Evolutionary conservation across 2,797 vertebrate species (phyloP).

Genomic region (Xiphophorus birchmanni): DNA sequence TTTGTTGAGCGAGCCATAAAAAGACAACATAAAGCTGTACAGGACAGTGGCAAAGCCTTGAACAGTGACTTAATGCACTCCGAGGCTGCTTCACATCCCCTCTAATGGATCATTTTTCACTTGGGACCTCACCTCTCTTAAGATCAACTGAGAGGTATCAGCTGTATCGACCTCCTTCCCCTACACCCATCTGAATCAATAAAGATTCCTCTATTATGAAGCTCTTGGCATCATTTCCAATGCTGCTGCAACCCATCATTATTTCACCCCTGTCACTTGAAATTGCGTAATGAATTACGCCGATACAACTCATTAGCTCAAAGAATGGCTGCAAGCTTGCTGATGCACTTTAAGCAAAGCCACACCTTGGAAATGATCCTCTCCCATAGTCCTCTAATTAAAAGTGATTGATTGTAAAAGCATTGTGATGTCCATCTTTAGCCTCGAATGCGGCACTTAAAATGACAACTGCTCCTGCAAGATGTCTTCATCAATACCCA

Average conservation of each 20-base stretch:
- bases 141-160: constrained; percentile 77
- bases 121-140: constrained; percentile 72
- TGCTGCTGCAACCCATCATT: constrained; percentile 34
- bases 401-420: constrained; percentile 38
- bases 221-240: constrained; percentile 39
- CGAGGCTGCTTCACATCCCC: constrained; percentile 59
- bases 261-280: constrained; percentile 44
- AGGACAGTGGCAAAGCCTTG: constrained; percentile 58
- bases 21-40: constrained; percentile 26
- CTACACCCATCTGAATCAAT: constrained; percentile 66
- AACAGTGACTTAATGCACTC: constrained; percentile 75
- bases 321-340: not conserved
- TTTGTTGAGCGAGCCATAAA: not conserved
- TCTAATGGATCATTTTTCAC: constrained; percentile 78
- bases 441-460: constrained; percentile 25
- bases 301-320: constrained; percentile 39
- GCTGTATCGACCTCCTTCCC: constrained; percentile 64
- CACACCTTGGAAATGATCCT: constrained; percentile 20
- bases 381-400: constrained; percentile 39
- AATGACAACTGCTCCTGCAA: constrained; percentile 49
- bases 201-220: constrained; percentile 67
- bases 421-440: constrained; percentile 48
- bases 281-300: constrained; percentile 52
- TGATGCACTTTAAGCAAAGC: constrained; percentile 26
- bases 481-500: constrained; percentile 51